A percentile compares a stretch with the other conserved stretches of the same genome.
These are phyloP conservation scores for Oceanodroma leucorhoa DNA, from an alignment of 2,797 vertebrate species.

Conservation along the genomic window DNA sequence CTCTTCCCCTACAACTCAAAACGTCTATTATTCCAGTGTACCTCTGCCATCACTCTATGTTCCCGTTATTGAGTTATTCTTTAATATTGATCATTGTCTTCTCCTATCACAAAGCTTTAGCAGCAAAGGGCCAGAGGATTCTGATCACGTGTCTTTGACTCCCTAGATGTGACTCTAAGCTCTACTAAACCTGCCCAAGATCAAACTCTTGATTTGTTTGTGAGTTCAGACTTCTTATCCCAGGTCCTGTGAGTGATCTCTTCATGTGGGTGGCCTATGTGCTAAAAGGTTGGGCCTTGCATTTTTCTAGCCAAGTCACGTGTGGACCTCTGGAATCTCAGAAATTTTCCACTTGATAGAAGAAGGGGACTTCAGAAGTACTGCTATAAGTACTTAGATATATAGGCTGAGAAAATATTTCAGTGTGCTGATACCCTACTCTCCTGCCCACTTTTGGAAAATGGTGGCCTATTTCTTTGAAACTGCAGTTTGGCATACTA, in stretches of 20 bases:
- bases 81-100: not conserved
- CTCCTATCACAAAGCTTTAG: not conserved
- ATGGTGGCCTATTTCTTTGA: not conserved
- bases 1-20: not conserved
- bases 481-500: not conserved
- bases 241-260: slow-evolving; percentile 24
- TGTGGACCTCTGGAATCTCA: slow-evolving; percentile 56
- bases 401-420: slow-evolving; percentile 1
- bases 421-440: not conserved
- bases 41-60: not conserved
- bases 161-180: not conserved
- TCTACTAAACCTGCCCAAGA: slow-evolving; percentile 4
- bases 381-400: slow-evolving; percentile 6
- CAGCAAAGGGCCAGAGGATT: not conserved
- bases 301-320: slow-evolving; percentile 49
- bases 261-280: slow-evolving; percentile 51
- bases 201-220: slow-evolving; percentile 40
- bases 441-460: not conserved
- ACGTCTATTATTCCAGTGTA: not conserved
- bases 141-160: not conserved
- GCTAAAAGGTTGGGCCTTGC: slow-evolving; percentile 42
- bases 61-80: not conserved
- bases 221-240: slow-evolving; percentile 39
- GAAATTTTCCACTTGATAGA: slow-evolving; percentile 64
- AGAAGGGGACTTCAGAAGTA: slow-evolving; percentile 53